Evolutionary conservation across 2,113 vertebrate genomes (phyloP).

Genomic region (Nipponia nippon): DNA sequence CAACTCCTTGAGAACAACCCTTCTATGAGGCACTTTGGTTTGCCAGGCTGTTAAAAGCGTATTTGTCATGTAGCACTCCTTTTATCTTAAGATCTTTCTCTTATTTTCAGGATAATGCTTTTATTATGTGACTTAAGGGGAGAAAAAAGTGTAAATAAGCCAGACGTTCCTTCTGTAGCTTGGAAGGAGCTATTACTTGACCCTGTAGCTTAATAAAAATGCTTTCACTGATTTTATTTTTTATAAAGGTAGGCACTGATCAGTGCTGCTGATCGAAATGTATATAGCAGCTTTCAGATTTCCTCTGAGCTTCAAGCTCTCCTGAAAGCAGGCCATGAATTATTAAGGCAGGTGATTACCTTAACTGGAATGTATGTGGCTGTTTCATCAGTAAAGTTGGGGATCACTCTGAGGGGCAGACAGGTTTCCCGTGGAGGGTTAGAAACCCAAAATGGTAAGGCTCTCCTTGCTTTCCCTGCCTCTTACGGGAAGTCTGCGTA

Average conservation of each 20-base stretch:
- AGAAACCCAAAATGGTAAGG: not conserved
- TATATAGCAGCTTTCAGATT: not conserved
- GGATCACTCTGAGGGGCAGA: not conserved
- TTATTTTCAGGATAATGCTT: not conserved
- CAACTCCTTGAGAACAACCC: not conserved
- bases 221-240: not conserved
- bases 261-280: not conserved
- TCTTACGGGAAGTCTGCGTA: not conserved
- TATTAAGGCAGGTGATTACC: conserved; percentile 34
- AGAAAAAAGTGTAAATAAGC: not conserved
- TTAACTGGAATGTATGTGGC: not conserved
- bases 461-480: not conserved
- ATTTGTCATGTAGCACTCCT: not conserved
- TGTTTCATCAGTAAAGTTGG: not conserved
- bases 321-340: conserved; percentile 39
- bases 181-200: not conserved
- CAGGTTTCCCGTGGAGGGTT: not conserved
- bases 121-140: not conserved
- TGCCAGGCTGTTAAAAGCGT: not conserved
- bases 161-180: not conserved
- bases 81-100: not conserved
- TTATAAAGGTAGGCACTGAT: not conserved
- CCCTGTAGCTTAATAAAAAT: not conserved
- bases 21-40: not conserved
- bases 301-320: not conserved